These are phyloP conservation scores for Spea bombifrons DNA, from an alignment of 2,113 vertebrate genomes.

Conservation along the genomic window DNA sequence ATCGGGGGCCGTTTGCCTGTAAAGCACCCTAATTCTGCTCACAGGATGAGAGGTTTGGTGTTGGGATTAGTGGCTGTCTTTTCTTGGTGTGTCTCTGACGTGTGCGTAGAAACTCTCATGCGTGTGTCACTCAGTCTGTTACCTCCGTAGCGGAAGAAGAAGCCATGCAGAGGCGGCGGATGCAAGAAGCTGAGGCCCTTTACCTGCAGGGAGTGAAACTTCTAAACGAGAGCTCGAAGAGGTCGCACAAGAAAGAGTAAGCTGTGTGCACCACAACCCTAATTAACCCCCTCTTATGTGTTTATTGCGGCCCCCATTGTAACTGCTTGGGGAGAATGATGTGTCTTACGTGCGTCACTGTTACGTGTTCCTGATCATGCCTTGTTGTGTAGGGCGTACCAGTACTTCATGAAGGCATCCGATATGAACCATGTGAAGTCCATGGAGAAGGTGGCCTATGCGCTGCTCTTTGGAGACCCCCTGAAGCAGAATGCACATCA, in stretches of 20 bases:
- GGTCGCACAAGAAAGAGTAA: slow-evolving; percentile 87
- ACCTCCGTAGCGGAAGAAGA: slow-evolving; percentile 80
- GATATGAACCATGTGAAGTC: slow-evolving; percentile 87
- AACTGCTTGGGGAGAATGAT: too few species aligned
- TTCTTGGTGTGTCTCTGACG: background rate
- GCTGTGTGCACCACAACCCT: slow-evolving; percentile 48
- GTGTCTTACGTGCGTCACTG: background rate
- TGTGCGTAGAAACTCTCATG: background rate
- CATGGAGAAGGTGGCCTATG: slow-evolving; percentile 91
- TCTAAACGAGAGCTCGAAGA: slow-evolving; percentile 85
- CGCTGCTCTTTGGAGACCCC: slow-evolving; percentile 92
- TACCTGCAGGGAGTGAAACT: slow-evolving; percentile 84
- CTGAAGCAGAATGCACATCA: slow-evolving; percentile 80
- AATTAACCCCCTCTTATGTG: background rate
- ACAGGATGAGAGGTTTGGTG: too few species aligned
- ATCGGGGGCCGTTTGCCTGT: too few species aligned
- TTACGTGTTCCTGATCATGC: background rate
- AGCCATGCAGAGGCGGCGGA: slow-evolving; percentile 77
- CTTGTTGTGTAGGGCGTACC: slow-evolving; percentile 76
- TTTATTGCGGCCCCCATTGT: too few species aligned
- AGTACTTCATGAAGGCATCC: slow-evolving; percentile 84
- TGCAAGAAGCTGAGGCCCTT: slow-evolving; percentile 84
- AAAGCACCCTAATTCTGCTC: too few species aligned
- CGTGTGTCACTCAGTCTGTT: slow-evolving; percentile 16
- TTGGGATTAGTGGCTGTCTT: background rate